A percentile compares a stretch with the other conserved stretches of the same genome.
phyloP scores from a whole-genome alignment of 1,140 invertebrate species.

The Drosophila saltans region DNA sequence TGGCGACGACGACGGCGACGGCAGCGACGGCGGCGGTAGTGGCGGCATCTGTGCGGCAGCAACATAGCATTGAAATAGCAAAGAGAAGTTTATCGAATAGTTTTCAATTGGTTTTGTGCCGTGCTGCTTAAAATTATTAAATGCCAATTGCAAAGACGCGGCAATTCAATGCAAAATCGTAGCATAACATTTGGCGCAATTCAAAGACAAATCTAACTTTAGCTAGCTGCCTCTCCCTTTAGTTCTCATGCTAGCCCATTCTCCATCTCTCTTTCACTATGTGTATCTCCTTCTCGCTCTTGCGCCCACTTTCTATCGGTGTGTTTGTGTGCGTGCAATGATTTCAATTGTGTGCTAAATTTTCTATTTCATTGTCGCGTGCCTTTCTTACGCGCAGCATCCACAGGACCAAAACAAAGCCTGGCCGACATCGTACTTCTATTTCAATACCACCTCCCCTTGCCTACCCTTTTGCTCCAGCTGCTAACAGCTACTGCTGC shows the following conservation, averaged over 20 bases:
- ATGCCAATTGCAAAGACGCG: too few species aligned
- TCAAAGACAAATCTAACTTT: background rate
- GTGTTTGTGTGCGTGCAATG: conserved; percentile 51
- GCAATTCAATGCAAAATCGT: conserved; percentile 33
- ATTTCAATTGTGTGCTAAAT: conserved; percentile 76
- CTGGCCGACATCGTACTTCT: background rate
- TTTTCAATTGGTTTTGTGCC: background rate
- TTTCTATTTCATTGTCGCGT: conserved; percentile 72
- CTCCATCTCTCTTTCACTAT: background rate
- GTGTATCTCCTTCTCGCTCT: background rate
- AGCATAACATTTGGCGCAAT: conserved; percentile 57
- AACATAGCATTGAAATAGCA: background rate
- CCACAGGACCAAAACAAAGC: conserved; percentile 13
- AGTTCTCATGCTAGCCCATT: too few species aligned
- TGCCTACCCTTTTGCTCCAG: background rate
- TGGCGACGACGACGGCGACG: conserved; percentile 10
- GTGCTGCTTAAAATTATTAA: background rate
- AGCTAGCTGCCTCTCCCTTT: too few species aligned
- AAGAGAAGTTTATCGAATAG: conserved; percentile 6
- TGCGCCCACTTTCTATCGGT: conserved; percentile 7
- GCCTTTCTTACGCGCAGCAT: conserved; percentile 28
- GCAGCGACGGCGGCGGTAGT: background rate
- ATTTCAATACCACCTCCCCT: background rate
- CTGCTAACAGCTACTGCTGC: background rate
- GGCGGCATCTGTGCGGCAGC: background rate